Percentiles rank a stretch among this genome's conserved stretches.
Conservation (phyloP, 2,888 invertebrate genomes). For the Caenorhabditis wallacei region DNA sequence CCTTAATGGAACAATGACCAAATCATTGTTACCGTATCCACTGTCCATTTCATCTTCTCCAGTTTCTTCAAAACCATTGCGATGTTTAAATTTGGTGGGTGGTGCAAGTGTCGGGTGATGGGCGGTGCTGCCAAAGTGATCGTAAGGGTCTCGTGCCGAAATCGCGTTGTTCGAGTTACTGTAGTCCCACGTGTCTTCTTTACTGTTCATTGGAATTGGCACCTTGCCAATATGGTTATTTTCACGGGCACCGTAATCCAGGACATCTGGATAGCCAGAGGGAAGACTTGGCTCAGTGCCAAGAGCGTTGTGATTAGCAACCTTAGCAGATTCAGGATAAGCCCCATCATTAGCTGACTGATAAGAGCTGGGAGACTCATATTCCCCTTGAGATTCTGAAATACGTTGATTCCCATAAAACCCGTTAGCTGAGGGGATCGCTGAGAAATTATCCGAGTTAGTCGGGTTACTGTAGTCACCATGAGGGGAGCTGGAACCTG, state of each 20-base stretch:
- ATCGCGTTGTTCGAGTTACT: conserved; percentile 52
- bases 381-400: conserved; percentile 1
- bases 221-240: conserved; percentile 29
- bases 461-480: neutral
- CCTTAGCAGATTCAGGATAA: neutral
- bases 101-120: conserved; percentile 20
- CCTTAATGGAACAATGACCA: conserved; percentile 32
- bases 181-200: neutral
- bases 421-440: neutral
- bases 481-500: no score
- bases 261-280: neutral
- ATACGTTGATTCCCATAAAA: neutral
- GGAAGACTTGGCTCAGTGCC: conserved; percentile 15
- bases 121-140: conserved; percentile 46
- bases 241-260: neutral
- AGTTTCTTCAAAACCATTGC: conserved; percentile 37
- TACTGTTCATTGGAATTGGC: neutral
- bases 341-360: no score
- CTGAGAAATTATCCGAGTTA: neutral
- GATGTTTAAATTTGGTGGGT: neutral
- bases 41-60: conserved; percentile 10
- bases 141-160: conserved; percentile 47
- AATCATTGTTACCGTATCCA: conserved; percentile 27
- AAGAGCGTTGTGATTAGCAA: neutral
- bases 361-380: neutral